These are phyloP conservation scores for Melanerpes formicivorus DNA, from an alignment of 2,113 vertebrate species.

Conservation along the genomic window DNA sequence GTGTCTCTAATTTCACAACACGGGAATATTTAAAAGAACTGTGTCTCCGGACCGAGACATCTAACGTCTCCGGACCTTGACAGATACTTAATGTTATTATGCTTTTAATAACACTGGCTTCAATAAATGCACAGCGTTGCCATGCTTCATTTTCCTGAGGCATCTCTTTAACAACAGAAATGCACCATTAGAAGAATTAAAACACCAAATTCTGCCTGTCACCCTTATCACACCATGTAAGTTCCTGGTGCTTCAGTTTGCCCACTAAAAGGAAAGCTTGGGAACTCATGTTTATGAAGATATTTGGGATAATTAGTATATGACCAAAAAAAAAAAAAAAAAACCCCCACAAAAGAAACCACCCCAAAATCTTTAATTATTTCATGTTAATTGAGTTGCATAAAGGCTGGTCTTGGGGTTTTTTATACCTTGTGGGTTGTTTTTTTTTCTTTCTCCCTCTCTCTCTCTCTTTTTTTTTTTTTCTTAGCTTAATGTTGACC, in stretches of 20 bases:
- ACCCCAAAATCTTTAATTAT: neutral
- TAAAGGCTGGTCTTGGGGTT: neutral
- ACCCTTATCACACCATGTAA: neutral
- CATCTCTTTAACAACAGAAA: neutral
- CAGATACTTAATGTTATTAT: neutral
- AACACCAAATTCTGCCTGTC: neutral
- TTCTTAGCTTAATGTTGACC: neutral
- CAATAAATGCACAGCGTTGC: neutral
- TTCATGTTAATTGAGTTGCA: neutral
- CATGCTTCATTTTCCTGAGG: neutral
- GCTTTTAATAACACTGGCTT: neutral
- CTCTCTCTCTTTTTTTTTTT: neutral
- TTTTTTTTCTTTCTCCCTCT: too few species aligned
- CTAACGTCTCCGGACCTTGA: too few species aligned
- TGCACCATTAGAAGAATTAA: neutral
- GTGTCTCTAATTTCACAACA: too few species aligned
- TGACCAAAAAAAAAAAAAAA: too few species aligned
- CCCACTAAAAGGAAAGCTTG: neutral
- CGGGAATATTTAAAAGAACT: too few species aligned
- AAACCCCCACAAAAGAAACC: too few species aligned
- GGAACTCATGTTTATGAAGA: neutral
- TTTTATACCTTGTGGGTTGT: too few species aligned
- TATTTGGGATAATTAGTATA: neutral
- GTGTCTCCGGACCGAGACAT: too few species aligned
- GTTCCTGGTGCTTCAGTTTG: neutral